These are phyloP conservation scores for Xylocampa areola DNA, from an alignment of 2,888 invertebrate genomes.

Conservation along the genomic window DNA sequence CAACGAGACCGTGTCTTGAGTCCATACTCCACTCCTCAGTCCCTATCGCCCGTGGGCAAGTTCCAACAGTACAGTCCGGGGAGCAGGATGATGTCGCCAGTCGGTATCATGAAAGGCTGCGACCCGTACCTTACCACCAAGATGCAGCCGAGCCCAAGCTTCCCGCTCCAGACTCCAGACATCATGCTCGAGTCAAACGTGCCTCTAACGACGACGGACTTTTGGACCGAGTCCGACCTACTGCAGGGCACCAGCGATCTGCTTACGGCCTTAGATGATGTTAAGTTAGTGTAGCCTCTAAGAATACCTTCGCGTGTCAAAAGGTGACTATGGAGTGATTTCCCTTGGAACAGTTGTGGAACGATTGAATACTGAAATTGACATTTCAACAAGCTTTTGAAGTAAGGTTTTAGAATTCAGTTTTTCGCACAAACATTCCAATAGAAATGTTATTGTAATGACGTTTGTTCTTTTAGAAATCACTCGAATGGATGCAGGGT, in stretches of 20 bases:
- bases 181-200: slow-evolving; percentile 74
- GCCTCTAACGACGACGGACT: slow-evolving; percentile 73
- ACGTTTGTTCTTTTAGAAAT: slow-evolving; percentile 71
- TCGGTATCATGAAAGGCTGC: slow-evolving; percentile 73
- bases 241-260: slow-evolving; percentile 78
- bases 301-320: slow-evolving; percentile 16
- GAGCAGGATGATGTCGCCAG: slow-evolving; percentile 73
- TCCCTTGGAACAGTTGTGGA: slow-evolving; percentile 55
- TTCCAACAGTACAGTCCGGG: slow-evolving; percentile 77
- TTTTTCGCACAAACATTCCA: slow-evolving; percentile 71
- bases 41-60: slow-evolving; percentile 78
- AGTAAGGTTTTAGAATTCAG: slow-evolving; percentile 44
- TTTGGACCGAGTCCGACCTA: slow-evolving; percentile 81
- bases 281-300: slow-evolving; percentile 74
- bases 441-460: slow-evolving; percentile 52
- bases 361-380: slow-evolving; percentile 52
- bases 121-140: slow-evolving; percentile 83
- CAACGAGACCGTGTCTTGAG: slow-evolving; percentile 77
- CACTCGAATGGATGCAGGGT: slow-evolving; percentile 79
- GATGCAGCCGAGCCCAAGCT: slow-evolving; percentile 82
- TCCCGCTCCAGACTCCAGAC: slow-evolving; percentile 71
- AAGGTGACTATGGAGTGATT: slow-evolving; percentile 68
- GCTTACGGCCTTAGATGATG: slow-evolving; percentile 82
- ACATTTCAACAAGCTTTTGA: slow-evolving; percentile 61
- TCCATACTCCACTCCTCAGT: slow-evolving; percentile 81